Conservation (phyloP, 1,140 invertebrate genomes). For the Drosophila bifasciata region DNA sequence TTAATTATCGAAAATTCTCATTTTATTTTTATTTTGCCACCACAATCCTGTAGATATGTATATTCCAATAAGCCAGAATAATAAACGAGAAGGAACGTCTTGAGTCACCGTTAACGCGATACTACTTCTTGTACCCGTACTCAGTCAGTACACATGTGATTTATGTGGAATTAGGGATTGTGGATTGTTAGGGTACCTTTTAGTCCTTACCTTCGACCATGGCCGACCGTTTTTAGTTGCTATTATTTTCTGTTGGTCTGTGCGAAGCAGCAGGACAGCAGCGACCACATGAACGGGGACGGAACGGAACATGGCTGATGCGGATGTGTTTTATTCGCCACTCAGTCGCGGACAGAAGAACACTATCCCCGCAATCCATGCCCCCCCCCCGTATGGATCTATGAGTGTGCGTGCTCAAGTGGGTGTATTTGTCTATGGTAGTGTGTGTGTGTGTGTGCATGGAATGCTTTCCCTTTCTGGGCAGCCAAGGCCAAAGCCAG, state of each 20-base stretch:
- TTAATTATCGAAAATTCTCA: too few relatives aligned
- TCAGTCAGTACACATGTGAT: too few relatives aligned
- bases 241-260: constrained; percentile 54
- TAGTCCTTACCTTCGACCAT: too few relatives aligned
- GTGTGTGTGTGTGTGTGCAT: constrained; percentile 6
- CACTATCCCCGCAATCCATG: background rate
- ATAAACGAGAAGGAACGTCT: too few relatives aligned
- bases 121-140: too few relatives aligned
- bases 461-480: constrained; percentile 26
- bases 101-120: too few relatives aligned
- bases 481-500: constrained; percentile 62
- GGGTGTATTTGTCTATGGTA: constrained; percentile 30
- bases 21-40: too few relatives aligned
- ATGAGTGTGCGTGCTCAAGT: constrained; percentile 62
- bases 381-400: constrained; percentile 8
- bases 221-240: background rate
- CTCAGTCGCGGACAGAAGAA: constrained; percentile 2
- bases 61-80: too few relatives aligned
- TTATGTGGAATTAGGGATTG: too few relatives aligned
- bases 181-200: too few relatives aligned
- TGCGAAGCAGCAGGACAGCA: constrained; percentile 52
- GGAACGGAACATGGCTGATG: constrained; percentile 53
- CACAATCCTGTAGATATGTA: too few relatives aligned
- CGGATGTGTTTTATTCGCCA: constrained; percentile 40
- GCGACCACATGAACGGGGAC: constrained; percentile 56